Base-by-base conservation (phyloP, 2,113 vertebrate species). In the Tenebrosternarchus preto region DNA sequence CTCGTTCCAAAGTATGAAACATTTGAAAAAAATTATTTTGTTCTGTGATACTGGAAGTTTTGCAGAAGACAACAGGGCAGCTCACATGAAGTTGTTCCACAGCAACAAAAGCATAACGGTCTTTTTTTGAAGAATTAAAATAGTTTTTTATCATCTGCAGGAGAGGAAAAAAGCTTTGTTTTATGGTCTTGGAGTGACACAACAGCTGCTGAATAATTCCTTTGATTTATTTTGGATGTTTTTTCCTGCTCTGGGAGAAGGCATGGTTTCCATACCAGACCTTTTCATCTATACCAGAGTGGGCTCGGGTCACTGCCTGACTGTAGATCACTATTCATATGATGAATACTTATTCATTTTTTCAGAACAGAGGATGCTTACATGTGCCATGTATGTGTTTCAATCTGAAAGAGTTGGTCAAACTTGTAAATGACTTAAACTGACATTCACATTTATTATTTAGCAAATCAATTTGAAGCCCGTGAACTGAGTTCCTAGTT, bases 241-340 rank as follows among this genome's bases (percentile, higher is more conserved):
- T 74, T 59, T 74, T 79, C 31, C 70, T 46, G 31, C 60, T 71
- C 61, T 72, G 39, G 59, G 70, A 82, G 69, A 87, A 86, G 72
- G 78, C 55, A 73, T 83, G 71, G 66, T 66, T 83, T 84, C 31
- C 71, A 66, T 80, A 84, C 69, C 86, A 90, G 82, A 77, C 82
- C 78, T 86, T 84, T 87, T 72, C 86, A 83, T 83, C 59, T 61
- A 53, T 82, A 77, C 78, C 82, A 88, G 76, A 86, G 67, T 57
- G 20, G 61, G 56, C 78, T 83, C 69, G 70, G 73, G 72, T 79
- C 50, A 55, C 78, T 74, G 64, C 39, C 33, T 84, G 73, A 76
- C 33, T 83, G 80, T 85, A 83, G 89, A 85, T 71, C 68, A 50
- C 63, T 78, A 80, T 86, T 82, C 84, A 82, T 82, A 85, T 83